phyloP scores from a whole-genome alignment of 2,797 vertebrate species.

The Petrocephalus schoutedeni region DNA sequence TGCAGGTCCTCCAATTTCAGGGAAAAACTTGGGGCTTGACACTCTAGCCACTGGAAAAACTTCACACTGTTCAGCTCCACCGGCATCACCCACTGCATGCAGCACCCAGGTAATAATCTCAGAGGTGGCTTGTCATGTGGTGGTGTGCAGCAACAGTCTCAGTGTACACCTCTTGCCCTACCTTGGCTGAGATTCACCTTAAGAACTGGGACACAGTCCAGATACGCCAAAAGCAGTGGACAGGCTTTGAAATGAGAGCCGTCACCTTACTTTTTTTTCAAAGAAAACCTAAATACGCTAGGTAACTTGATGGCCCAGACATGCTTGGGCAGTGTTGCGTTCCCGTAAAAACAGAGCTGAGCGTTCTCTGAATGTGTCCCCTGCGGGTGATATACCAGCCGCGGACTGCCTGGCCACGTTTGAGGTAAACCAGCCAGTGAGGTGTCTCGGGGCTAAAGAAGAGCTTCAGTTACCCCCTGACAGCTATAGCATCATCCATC shows the following conservation, averaged over 20 bases:
- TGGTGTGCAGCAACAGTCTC: too few species aligned
- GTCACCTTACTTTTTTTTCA: conserved; percentile 7
- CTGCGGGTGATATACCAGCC: not conserved
- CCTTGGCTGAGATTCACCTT: conserved; percentile 45
- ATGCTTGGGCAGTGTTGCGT: conserved; percentile 39
- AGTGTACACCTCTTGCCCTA: conserved; percentile 38
- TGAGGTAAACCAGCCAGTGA: conserved; percentile 27
- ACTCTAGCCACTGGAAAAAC: too few species aligned
- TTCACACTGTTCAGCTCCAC: too few species aligned
- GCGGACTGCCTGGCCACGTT: not conserved
- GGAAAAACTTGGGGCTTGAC: too few species aligned
- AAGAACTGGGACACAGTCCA: conserved; percentile 17
- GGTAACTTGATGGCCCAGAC: conserved; percentile 29
- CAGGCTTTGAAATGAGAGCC: conserved; percentile 27
- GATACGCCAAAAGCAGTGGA: not conserved
- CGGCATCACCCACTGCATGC: too few species aligned
- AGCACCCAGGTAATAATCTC: too few species aligned
- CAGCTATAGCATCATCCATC: conserved; percentile 49
- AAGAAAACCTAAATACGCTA: conserved; percentile 34
- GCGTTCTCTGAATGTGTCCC: conserved; percentile 41
- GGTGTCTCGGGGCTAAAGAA: conserved; percentile 37
- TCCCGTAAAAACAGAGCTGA: conserved; percentile 46
- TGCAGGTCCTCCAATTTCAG: too few species aligned
- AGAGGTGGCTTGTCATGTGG: too few species aligned
- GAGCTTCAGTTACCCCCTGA: conserved; percentile 50